These are phyloP conservation scores for Halisarca cf. caerulea DNA, from an alignment of 37 sponge, comb jelly and placozoan genomes.

Conservation along the genomic window DNA sequence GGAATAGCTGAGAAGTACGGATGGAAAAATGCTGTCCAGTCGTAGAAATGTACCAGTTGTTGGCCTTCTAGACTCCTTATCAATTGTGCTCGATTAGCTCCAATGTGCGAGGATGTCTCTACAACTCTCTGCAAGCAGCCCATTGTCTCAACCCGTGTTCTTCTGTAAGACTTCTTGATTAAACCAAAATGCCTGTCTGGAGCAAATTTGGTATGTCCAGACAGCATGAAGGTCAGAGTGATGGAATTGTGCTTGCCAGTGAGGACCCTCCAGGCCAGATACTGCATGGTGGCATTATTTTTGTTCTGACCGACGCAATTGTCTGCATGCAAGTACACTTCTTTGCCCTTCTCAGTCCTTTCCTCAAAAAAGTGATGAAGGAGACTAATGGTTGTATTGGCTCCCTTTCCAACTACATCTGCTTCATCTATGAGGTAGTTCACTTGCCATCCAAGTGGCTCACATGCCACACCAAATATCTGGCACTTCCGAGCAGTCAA, in stretches of 20 bases:
- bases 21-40: neutral
- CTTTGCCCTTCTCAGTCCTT: slow-evolving; percentile 4
- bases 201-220: slow-evolving; percentile 37
- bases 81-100: neutral
- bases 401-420: slow-evolving; percentile 3
- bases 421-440: slow-evolving; percentile 26
- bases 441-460: slow-evolving; percentile 49
- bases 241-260: slow-evolving; percentile 15
- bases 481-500: slow-evolving; percentile 59
- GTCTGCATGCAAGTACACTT: slow-evolving; percentile 19
- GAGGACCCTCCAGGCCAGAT: slow-evolving; percentile 26
- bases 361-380: slow-evolving; percentile 29
- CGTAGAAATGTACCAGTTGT: neutral
- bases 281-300: slow-evolving; percentile 43
- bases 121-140: neutral
- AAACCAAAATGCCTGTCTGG: slow-evolving; percentile 29
- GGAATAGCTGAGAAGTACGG: neutral
- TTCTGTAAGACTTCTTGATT: slow-evolving; percentile 2
- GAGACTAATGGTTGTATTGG: slow-evolving; percentile 24
- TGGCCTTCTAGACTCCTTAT: neutral
- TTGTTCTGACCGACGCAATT: slow-evolving; percentile 51
- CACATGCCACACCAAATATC: slow-evolving; percentile 63
- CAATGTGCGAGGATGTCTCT: neutral
- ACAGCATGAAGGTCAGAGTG: slow-evolving; percentile 19
- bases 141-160: neutral